Evolutionary conservation across 2,113 vertebrate species (phyloP).

Genomic region (Sylvietta virens): DNA sequence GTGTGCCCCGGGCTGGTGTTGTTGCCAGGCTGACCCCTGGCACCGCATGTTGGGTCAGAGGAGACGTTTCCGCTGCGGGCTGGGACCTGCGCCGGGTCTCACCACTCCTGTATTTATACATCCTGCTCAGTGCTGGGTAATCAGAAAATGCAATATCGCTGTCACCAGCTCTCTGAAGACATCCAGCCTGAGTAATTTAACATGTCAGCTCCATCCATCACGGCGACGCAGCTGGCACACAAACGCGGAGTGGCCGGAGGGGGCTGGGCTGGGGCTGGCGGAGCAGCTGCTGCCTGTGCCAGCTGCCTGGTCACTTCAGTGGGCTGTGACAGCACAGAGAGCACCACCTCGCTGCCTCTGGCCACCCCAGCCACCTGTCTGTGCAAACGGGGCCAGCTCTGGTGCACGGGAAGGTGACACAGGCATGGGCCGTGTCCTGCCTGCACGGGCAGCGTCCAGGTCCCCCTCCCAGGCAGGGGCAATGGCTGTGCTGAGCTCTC

Average conservation of each 20-base stretch:
- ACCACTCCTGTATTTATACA: slow-evolving; percentile 61
- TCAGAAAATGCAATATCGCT: slow-evolving; percentile 76
- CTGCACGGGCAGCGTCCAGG: accelerated
- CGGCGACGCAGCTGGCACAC: not conserved
- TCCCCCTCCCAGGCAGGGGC: not conserved
- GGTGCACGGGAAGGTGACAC: not conserved
- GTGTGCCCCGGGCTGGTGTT: not conserved
- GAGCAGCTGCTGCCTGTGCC: not conserved
- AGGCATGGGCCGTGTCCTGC: accelerated
- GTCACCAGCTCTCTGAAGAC: slow-evolving; percentile 71
- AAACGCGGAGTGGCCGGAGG: not conserved
- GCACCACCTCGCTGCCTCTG: not conserved
- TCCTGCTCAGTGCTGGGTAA: slow-evolving; percentile 68
- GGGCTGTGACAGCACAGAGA: not conserved
- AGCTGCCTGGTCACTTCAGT: not conserved
- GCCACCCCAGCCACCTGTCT: not conserved
- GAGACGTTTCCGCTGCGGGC: not conserved
- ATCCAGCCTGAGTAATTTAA: slow-evolving; percentile 75
- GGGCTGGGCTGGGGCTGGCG: not conserved
- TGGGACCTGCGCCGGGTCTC: not conserved
- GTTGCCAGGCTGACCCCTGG: not conserved
- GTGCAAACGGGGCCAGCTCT: not conserved
- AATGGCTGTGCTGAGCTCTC: not conserved
- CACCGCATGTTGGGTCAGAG: not conserved
- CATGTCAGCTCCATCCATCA: slow-evolving; percentile 80